Percentiles rank a stretch among this genome's conserved stretches.
Conservation (phyloP, 2,888 invertebrate genomes). For the Drosophila subquinaria region DNA sequence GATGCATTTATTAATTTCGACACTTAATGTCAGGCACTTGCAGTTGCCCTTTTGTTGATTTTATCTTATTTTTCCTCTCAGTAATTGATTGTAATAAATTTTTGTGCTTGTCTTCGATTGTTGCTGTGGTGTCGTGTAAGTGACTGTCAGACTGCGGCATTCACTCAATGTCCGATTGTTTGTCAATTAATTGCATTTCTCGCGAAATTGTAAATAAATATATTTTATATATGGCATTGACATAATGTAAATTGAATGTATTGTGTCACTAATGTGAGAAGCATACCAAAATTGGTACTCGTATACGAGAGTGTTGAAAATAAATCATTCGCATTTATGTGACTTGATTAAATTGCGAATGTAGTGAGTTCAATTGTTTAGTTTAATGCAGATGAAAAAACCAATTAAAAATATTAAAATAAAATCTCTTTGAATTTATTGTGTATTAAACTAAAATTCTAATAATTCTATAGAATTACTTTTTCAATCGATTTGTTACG, state of each 20-base stretch:
- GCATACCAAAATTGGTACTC: neutral
- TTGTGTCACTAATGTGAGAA: constrained; percentile 27
- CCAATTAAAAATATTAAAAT: neutral
- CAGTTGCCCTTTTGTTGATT: constrained; percentile 14
- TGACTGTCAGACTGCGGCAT: constrained; percentile 8
- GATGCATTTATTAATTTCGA: constrained; percentile 9
- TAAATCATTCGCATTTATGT: constrained; percentile 17
- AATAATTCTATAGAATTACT: neutral
- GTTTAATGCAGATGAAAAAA: neutral
- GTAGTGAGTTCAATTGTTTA: neutral
- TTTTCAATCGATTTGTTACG: neutral
- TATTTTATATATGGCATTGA: constrained; percentile 22
- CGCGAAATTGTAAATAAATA: constrained; percentile 18
- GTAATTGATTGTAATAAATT: constrained; percentile 55
- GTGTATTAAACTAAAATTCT: constrained; percentile 4
- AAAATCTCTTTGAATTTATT: neutral
- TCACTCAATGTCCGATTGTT: constrained; percentile 29
- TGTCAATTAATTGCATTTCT: constrained; percentile 48
- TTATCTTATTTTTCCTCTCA: constrained; percentile 15
- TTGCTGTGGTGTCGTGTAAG: constrained; percentile 11
- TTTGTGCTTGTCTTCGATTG: constrained; percentile 30
- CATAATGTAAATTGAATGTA: constrained; percentile 43
- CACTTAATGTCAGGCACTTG: constrained; percentile 18
- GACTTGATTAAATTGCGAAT: constrained; percentile 5
- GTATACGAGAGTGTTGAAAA: neutral